These are phyloP conservation scores for Papilio elwesi DNA, from an alignment of 2,888 invertebrate genomes.

Conservation along the genomic window DNA sequence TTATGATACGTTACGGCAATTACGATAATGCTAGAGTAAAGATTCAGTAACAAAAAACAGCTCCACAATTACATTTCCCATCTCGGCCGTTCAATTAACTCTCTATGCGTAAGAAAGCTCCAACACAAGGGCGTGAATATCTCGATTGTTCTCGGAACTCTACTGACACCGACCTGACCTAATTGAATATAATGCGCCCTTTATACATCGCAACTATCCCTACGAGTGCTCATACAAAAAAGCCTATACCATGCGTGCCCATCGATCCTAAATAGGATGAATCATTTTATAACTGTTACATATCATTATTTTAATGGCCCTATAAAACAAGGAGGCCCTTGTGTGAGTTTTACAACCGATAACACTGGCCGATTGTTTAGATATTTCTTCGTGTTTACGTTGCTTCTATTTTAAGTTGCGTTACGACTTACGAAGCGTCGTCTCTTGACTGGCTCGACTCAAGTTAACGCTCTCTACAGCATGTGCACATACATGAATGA, in stretches of 20 bases:
- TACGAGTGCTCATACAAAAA: constrained; percentile 69
- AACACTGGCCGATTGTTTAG: constrained; percentile 52
- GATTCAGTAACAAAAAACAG: constrained; percentile 58
- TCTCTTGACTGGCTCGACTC: constrained; percentile 32
- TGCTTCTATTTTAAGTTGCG: constrained; percentile 48
- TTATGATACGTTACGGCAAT: constrained; percentile 26
- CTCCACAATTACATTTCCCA: constrained; percentile 64
- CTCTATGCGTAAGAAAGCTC: constrained; percentile 73
- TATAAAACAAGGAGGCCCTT: constrained; percentile 62
- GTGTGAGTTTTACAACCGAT: constrained; percentile 51
- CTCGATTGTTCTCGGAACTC: constrained; percentile 78
- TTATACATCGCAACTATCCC: constrained; percentile 73
- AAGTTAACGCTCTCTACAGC: constrained; percentile 29
- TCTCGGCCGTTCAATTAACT: constrained; percentile 68
- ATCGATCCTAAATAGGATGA: constrained; percentile 52
- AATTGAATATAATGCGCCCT: constrained; percentile 82
- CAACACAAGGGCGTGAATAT: constrained; percentile 73
- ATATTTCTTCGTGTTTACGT: constrained; percentile 49
- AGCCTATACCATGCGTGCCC: constrained; percentile 50
- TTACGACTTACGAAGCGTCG: constrained; percentile 39
- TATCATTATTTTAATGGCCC: constrained; percentile 70
- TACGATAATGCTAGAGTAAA: constrained; percentile 34
- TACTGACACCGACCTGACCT: constrained; percentile 78
- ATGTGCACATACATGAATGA: constrained; percentile 17
- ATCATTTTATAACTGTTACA: constrained; percentile 65